Percentiles rank a stretch among this genome's conserved stretches.
Evolutionary conservation across 2,113 vertebrate species (phyloP).

Genomic region (Brachypteracias leptosomus): DNA sequence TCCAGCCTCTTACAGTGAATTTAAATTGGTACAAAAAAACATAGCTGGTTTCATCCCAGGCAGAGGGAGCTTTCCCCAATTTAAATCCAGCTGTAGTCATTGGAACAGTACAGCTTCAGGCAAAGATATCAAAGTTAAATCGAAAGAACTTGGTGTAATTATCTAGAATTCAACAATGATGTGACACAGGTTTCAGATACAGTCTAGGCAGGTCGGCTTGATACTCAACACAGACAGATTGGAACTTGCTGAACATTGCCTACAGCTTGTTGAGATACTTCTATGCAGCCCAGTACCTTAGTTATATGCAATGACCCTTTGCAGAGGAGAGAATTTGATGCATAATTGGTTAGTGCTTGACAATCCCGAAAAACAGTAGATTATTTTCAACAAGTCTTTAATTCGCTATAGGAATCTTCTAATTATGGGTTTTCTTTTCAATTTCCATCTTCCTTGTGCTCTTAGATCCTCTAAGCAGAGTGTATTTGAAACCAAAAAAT

Average conservation of each 20-base stretch:
- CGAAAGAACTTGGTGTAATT: neutral
- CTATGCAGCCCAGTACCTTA: neutral
- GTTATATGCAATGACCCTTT: neutral
- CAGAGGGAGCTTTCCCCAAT: neutral
- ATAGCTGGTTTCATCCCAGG: neutral
- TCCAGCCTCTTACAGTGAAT: neutral
- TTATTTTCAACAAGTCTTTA: neutral
- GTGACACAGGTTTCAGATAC: neutral
- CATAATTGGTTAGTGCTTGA: neutral
- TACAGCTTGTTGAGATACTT: neutral
- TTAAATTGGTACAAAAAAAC: neutral
- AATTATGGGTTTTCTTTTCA: constrained; percentile 39
- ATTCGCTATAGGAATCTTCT: constrained; percentile 18
- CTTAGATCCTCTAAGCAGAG: constrained; percentile 92
- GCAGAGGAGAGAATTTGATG: neutral
- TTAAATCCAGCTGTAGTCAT: neutral
- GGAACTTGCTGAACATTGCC: neutral
- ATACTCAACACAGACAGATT: neutral
- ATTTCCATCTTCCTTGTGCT: constrained; percentile 57
- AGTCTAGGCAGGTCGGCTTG: neutral
- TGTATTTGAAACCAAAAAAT: constrained; percentile 86
- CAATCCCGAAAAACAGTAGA: neutral
- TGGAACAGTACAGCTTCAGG: neutral
- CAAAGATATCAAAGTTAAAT: neutral
- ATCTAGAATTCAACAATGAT: neutral